Evolutionary conservation across 2,888 invertebrate species (phyloP).

Genomic region (Peribatodes rhomboidaria): DNA sequence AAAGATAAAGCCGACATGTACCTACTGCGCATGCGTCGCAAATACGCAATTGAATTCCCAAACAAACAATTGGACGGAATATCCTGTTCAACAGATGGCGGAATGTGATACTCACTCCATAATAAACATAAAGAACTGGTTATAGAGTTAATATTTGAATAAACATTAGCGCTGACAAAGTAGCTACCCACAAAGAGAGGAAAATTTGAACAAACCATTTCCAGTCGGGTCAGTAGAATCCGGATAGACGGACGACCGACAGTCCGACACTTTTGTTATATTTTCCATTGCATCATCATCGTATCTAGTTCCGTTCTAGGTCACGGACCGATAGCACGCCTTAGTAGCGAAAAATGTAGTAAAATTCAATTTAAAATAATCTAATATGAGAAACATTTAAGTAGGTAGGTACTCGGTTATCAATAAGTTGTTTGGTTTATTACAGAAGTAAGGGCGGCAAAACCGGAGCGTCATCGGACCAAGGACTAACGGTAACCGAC

Average conservation of each 20-base stretch:
- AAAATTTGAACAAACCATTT: slow-evolving; percentile 18
- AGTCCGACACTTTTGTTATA: background rate
- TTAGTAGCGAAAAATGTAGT: slow-evolving; percentile 8
- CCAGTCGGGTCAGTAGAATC: slow-evolving; percentile 16
- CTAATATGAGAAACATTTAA: background rate
- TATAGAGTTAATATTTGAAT: slow-evolving; percentile 23
- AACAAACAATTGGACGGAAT: slow-evolving; percentile 46
- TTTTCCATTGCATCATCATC: slow-evolving; percentile 59
- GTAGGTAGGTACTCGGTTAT: background rate
- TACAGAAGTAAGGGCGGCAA: slow-evolving; percentile 30
- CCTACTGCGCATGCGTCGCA: slow-evolving; percentile 62
- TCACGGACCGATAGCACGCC: slow-evolving; percentile 61
- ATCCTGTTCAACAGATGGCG: slow-evolving; percentile 47
- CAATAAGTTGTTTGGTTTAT: slow-evolving; percentile 29
- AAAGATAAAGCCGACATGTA: slow-evolving; percentile 52
- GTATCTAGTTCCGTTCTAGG: slow-evolving; percentile 57
- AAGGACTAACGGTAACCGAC: slow-evolving; percentile 77
- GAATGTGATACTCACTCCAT: slow-evolving; percentile 27
- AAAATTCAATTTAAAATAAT: slow-evolving; percentile 6
- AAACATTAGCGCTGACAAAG: slow-evolving; percentile 16
- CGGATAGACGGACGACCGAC: slow-evolving; percentile 39
- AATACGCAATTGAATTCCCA: slow-evolving; percentile 50
- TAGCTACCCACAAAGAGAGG: slow-evolving; percentile 23
- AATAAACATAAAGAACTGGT: slow-evolving; percentile 8
- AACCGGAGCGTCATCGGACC: slow-evolving; percentile 49